Conservation (phyloP, 2,888 invertebrate species). For the Calliscelio sp. region DNA sequence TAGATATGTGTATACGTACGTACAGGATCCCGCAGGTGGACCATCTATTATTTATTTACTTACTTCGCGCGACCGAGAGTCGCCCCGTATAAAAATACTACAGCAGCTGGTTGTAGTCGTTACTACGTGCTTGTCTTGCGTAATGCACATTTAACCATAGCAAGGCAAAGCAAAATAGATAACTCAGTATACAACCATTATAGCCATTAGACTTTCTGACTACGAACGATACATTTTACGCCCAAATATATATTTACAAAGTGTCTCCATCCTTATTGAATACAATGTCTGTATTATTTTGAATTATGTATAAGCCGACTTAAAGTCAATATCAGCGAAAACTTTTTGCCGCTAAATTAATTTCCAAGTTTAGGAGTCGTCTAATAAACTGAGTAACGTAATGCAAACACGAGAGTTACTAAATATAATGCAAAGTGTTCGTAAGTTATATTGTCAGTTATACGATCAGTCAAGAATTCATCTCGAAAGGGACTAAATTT, state of each 20-base stretch:
- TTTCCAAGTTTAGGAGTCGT: conserved; percentile 40
- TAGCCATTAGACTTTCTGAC: conserved; percentile 66
- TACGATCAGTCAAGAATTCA: not conserved
- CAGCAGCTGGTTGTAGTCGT: conserved; percentile 75
- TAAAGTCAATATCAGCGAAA: conserved; percentile 45
- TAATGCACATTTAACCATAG: conserved; percentile 76
- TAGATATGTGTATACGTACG: too few species aligned
- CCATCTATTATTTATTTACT: conserved; percentile 81
- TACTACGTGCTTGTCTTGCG: conserved; percentile 81
- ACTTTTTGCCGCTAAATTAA: conserved; percentile 45
- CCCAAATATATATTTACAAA: conserved; percentile 63
- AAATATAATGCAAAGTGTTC: conserved; percentile 13
- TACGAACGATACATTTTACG: conserved; percentile 58
- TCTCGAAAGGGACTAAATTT: too few species aligned
- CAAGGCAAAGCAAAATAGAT: conserved; percentile 69
- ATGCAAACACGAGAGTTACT: conserved; percentile 7
- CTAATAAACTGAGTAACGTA: conserved; percentile 22
- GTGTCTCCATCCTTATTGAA: conserved; percentile 48
- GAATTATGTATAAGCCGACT: conserved; percentile 41
- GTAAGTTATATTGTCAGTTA: not conserved
- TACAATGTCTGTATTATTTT: conserved; percentile 52
- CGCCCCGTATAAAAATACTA: conserved; percentile 77
- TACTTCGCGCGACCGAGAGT: conserved; percentile 74
- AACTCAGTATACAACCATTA: conserved; percentile 63
- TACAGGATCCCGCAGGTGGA: conserved; percentile 74